Conservation (phyloP, 2,888 invertebrate genomes). For the Bellardia pandia region DNA sequence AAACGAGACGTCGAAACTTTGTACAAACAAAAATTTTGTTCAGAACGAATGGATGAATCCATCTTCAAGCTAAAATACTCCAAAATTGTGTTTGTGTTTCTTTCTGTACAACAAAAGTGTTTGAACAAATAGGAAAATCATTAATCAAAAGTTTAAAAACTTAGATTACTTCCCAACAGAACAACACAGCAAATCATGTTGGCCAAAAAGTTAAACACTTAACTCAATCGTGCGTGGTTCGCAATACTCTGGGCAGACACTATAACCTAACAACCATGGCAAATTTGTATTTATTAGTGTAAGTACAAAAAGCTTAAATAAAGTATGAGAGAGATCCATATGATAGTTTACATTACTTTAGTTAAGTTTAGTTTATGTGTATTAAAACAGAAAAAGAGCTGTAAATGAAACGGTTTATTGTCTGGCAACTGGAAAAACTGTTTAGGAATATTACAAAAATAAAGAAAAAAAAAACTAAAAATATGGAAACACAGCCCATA, state of each 20-base stretch:
- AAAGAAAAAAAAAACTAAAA: not conserved
- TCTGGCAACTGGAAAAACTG: not conserved
- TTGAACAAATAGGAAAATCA: no score
- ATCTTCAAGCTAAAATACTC: no score
- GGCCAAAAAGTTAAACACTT: constrained; percentile 4
- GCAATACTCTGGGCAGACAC: not conserved
- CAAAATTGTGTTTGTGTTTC: no score
- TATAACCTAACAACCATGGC: constrained; percentile 29
- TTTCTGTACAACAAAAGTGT: no score
- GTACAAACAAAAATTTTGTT: no score
- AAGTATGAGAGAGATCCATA: constrained; percentile 32
- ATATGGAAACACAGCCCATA: not conserved
- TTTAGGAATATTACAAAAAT: constrained; percentile 32
- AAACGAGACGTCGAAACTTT: no score
- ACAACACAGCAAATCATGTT: not conserved
- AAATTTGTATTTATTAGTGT: constrained; percentile 58
- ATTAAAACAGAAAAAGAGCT: not conserved
- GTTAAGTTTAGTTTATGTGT: constrained; percentile 44
- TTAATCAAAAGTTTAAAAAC: no score
- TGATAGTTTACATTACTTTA: constrained; percentile 37
- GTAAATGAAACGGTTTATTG: constrained; percentile 43
- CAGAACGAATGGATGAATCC: no score
- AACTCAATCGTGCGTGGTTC: constrained; percentile 25
- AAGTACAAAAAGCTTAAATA: constrained; percentile 34
- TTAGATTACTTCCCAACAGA: no score